Base-by-base conservation (phyloP, 2,888 invertebrate species). In the Amiota mariae region DNA sequence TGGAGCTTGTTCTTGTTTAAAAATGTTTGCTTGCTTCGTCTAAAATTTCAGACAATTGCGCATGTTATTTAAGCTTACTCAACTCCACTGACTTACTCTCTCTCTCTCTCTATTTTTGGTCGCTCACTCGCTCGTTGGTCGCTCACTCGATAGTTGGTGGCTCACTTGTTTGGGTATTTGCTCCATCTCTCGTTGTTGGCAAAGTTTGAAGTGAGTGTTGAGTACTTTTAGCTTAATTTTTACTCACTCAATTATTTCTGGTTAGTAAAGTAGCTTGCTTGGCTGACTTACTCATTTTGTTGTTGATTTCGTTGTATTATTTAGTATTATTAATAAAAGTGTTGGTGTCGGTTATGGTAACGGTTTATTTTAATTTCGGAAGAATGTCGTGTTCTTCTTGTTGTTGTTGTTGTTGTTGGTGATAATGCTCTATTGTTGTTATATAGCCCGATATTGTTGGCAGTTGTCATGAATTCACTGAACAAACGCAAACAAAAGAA, bases 251-350 rank as follows among this genome's bases (percentile, higher is more conserved):
- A 36, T 59, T 59, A 6, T 36, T 36, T 36, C 36, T 36, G 36
- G 15, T 10, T 57, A 57, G 8, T 57, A 10, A 2, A 2, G 24
- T 24, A 24, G 24, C 24, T 24, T 24, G 54, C 2, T 9, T n/a
- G 1, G 18, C 18, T 57, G 18, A 15, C 15, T 57, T 11, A 57
- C 15, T 54, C 36, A 36, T 36, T 54, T 54, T 15, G 54, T 8
- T 54, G 54, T 54, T 61, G 72, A 12, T 70, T 59, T 72, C 48
- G 18, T 66, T 73, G 73, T 70, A 85, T 85, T 81, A 82, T 85
- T 88, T 87, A 87, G 80, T 84, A 84, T 83, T 86, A 87, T 87
- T 88, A 87, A 85, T 80, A 79, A 84, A 83, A 87, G 82, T 79
- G 79, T 75, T 81, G 85, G 82, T 79, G 74, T 81, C 79, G 81